These are phyloP conservation scores for Sturnus vulgaris DNA, from an alignment of 2,113 vertebrate species.

Conservation along the genomic window DNA sequence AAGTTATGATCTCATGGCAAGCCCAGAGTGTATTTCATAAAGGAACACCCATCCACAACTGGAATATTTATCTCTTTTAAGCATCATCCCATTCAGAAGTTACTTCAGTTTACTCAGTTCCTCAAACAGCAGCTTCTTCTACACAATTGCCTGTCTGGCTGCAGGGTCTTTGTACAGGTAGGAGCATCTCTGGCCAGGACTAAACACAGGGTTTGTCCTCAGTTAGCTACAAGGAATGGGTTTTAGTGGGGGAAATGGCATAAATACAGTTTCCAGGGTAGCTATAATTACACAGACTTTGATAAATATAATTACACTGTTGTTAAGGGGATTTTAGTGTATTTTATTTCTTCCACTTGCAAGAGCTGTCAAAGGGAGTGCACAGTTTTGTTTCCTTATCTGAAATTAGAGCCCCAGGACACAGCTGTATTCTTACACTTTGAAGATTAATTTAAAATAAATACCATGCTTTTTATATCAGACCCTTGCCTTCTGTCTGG, in stretches of 20 bases:
- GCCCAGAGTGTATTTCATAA: neutral
- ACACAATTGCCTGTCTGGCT: neutral
- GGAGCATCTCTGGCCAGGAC: neutral
- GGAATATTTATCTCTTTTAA: neutral
- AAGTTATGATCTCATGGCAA: neutral
- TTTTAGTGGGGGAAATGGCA: neutral
- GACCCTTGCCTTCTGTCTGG: neutral
- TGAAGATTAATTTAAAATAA: conserved; percentile 44
- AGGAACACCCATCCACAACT: neutral
- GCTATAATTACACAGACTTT: neutral
- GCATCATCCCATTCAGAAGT: neutral
- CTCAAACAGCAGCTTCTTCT: neutral
- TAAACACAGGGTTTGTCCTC: neutral
- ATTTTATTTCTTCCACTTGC: conserved; percentile 3
- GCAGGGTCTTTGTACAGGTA: neutral
- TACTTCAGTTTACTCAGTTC: neutral
- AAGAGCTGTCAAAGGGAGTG: conserved; percentile 14
- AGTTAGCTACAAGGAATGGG: neutral
- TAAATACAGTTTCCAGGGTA: neutral
- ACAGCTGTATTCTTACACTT: neutral
- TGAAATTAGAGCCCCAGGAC: conserved; percentile 43
- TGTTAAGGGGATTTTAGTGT: conserved; percentile 3
- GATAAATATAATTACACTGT: conserved; percentile 29
- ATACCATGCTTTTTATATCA: neutral
- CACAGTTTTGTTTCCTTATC: conserved; percentile 44